A percentile compares a stretch with the other conserved stretches of the same genome.
phyloP scores from a whole-genome alignment of 2,797 vertebrate genomes.

The Spondyliosoma cantharus region DNA sequence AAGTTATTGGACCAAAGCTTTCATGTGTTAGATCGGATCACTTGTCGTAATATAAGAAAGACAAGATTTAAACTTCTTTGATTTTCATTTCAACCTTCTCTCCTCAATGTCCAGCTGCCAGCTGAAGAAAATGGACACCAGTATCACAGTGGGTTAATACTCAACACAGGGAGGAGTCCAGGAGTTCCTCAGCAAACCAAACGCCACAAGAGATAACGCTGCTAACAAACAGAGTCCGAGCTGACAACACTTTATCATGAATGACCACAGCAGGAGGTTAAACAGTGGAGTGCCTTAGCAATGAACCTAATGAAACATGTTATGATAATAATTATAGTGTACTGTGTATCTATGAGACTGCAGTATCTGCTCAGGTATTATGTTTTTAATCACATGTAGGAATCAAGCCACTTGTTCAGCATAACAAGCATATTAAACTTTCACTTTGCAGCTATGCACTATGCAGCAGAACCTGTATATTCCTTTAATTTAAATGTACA shows the following conservation, averaged over 20 bases:
- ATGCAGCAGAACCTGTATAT: neutral
- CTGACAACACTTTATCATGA: neutral
- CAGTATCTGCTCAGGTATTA: conserved; percentile 36
- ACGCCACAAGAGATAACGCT: conserved; percentile 85
- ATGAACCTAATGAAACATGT: conserved; percentile 5
- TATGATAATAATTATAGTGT: neutral
- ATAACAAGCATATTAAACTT: neutral
- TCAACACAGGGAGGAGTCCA: conserved; percentile 71
- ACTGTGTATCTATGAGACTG: neutral
- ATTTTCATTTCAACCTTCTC: conserved; percentile 16
- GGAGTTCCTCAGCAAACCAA: conserved; percentile 77
- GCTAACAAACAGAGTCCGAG: neutral
- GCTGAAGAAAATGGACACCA: conserved; percentile 70
- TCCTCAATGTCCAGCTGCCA: conserved; percentile 48
- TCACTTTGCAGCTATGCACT: no score
- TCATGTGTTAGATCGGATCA: neutral
- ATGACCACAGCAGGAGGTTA: neutral
- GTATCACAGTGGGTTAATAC: conserved; percentile 41
- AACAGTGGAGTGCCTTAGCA: conserved; percentile 7
- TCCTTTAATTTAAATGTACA: neutral
- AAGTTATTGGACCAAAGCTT: neutral
- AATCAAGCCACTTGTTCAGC: neutral
- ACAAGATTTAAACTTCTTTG: neutral
- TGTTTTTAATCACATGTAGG: neutral
- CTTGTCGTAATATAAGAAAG: neutral